phyloP scores from a whole-genome alignment of 2,113 vertebrate species.

The Odontophorus gujanensis region DNA sequence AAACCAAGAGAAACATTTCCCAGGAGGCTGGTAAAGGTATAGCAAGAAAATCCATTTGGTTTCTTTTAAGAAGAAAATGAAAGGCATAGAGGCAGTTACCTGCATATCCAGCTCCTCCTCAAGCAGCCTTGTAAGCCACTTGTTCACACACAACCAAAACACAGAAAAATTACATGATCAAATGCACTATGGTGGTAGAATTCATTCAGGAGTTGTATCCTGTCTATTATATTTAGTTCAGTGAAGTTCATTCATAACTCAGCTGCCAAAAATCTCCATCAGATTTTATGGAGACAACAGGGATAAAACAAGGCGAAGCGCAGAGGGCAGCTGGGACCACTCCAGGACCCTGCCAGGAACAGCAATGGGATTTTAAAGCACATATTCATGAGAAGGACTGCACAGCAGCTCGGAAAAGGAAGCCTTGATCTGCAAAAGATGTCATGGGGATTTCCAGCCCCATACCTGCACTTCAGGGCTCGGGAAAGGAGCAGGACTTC shows the following conservation, averaged over 20 bases:
- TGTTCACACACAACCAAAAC: background rate
- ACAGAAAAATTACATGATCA: accelerated
- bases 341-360: accelerated
- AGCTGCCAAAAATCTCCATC: background rate
- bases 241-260: background rate
- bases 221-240: background rate
- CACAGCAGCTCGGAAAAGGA: background rate
- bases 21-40: background rate
- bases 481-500: background rate
- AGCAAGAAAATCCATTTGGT: background rate
- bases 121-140: background rate
- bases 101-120: background rate
- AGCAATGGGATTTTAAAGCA: background rate
- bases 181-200: background rate
- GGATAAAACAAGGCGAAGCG: accelerated
- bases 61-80: background rate
- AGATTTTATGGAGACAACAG: background rate
- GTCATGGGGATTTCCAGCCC: background rate
- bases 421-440: background rate
- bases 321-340: background rate
- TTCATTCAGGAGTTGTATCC: background rate
- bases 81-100: background rate
- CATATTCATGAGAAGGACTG: background rate
- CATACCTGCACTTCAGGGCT: background rate
- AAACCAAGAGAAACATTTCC: background rate